Conservation (phyloP, 2,888 invertebrate genomes). For the Chloromyia formosa region DNA sequence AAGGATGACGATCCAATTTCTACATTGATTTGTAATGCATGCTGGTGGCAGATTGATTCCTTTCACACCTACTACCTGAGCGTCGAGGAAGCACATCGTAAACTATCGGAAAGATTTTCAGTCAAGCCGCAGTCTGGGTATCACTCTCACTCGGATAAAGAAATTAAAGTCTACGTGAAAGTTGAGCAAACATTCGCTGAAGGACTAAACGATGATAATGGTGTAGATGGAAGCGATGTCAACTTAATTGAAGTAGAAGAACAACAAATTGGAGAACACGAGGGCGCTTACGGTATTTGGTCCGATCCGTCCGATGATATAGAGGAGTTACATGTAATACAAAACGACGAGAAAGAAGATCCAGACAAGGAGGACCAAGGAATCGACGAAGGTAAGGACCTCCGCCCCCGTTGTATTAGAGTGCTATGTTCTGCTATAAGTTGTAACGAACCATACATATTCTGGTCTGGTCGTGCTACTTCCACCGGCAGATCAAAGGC, state of each 20-base stretch:
- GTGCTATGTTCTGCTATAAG: no score
- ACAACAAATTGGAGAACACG: not conserved
- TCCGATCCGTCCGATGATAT: no score
- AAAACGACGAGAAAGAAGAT: no score
- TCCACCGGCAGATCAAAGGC: no score
- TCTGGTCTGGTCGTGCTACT: no score
- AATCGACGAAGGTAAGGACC: no score
- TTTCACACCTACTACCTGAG: slow-evolving; percentile 60
- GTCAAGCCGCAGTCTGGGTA: slow-evolving; percentile 1
- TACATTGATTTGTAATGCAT: slow-evolving; percentile 57
- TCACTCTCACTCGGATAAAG: not conserved
- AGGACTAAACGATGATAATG: not conserved
- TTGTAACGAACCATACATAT: no score
- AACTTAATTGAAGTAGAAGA: not conserved
- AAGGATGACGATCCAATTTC: slow-evolving; percentile 58
- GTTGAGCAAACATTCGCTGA: not conserved
- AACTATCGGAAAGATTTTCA: slow-evolving; percentile 31
- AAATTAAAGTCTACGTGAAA: slow-evolving; percentile 3
- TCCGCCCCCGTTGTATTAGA: no score
- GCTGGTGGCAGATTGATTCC: slow-evolving; percentile 59
- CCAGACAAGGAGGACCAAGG: no score
- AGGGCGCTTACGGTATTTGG: no score
- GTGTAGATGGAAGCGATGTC: not conserved
- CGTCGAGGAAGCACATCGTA: slow-evolving; percentile 57
- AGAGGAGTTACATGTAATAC: no score